phyloP scores from a whole-genome alignment of 1,140 invertebrate species.

The Apis laboriosa region DNA sequence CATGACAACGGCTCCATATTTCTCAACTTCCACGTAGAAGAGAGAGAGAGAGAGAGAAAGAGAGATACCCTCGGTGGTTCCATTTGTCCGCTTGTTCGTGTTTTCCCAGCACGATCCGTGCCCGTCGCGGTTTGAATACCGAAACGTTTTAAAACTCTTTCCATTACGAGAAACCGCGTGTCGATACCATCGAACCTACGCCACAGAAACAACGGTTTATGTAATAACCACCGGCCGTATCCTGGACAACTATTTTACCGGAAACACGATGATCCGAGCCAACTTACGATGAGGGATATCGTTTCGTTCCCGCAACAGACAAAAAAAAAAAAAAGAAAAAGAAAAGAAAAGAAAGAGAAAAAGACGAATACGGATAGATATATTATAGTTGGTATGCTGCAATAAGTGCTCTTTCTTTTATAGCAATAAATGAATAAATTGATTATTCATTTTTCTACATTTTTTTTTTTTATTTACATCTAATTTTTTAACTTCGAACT shows the following conservation, averaged over 20 bases:
- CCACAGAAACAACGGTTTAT: slow-evolving; percentile 35
- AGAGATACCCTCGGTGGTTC: background rate
- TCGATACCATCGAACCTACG: slow-evolving; percentile 27
- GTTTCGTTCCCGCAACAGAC: background rate
- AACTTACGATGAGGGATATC: background rate
- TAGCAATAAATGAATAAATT: too few relatives aligned
- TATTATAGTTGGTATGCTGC: too few relatives aligned
- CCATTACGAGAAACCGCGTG: slow-evolving; percentile 41
- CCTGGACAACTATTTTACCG: slow-evolving; percentile 5
- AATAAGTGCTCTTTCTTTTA: too few relatives aligned
- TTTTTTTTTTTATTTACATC: too few relatives aligned
- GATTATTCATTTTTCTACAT: too few relatives aligned
- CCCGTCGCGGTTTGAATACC: slow-evolving; percentile 51
- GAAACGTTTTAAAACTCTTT: slow-evolving; percentile 35
- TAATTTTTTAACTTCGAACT: too few relatives aligned
- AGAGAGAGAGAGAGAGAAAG: background rate
- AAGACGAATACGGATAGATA: too few relatives aligned
- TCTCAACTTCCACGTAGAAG: slow-evolving; percentile 27
- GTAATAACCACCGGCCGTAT: background rate
- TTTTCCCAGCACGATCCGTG: slow-evolving; percentile 36
- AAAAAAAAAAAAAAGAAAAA: background rate
- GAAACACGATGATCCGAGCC: slow-evolving; percentile 8
- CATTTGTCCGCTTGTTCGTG: slow-evolving; percentile 27
- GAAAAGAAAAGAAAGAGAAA: too few relatives aligned
- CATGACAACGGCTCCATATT: slow-evolving; percentile 24